Conservation (phyloP, 2,113 vertebrate species). For the Channa maculata region DNA sequence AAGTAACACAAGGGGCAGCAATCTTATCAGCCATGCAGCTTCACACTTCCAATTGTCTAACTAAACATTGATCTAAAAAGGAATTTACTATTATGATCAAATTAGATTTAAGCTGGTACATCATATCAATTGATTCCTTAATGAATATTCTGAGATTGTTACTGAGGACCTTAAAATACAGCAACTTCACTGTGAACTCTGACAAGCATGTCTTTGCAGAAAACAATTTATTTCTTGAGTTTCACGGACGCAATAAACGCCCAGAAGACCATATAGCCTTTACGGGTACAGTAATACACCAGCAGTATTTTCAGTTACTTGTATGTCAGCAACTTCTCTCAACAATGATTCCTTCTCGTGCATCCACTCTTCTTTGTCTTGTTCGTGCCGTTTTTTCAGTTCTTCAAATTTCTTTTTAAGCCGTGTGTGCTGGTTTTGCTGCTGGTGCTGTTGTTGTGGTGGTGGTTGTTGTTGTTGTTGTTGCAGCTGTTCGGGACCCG, state of each 20-base stretch:
- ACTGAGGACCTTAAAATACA: not conserved
- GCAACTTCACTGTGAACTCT: not conserved
- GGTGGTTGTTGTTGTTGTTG: conserved; percentile 49
- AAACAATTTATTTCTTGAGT: not conserved
- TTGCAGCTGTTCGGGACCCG: conserved; percentile 50
- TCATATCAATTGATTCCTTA: no score
- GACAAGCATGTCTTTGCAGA: no score
- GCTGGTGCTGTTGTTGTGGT: conserved; percentile 41
- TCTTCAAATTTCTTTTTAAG: conserved; percentile 82
- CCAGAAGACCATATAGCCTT: not conserved
- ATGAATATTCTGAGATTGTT: not conserved
- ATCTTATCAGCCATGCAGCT: not conserved
- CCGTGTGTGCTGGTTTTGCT: conserved; percentile 65
- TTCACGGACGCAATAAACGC: not conserved
- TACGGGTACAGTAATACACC: not conserved
- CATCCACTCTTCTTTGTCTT: conserved; percentile 81
- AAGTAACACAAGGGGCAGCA: conserved; percentile 34
- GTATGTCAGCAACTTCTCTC: conserved; percentile 84
- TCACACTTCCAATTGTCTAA: not conserved
- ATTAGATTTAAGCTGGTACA: not conserved
- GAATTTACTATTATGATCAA: not conserved
- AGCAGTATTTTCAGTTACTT: conserved; percentile 70
- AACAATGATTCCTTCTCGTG: conserved; percentile 82
- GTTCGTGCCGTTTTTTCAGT: conserved; percentile 74
- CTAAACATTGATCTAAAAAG: not conserved